Conservation (phyloP, 1,140 invertebrate genomes). For the Pogonognathellus flavescens region DNA sequence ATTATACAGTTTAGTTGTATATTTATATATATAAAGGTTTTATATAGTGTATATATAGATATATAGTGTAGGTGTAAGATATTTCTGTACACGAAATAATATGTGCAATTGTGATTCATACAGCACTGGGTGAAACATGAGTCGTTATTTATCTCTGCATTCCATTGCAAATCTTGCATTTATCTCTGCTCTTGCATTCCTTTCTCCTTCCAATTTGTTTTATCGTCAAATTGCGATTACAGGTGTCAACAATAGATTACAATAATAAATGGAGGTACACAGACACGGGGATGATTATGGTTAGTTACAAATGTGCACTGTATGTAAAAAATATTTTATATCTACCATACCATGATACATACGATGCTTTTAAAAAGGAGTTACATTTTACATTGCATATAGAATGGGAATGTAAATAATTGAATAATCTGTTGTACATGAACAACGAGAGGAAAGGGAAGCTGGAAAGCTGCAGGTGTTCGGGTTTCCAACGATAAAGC, state of each 20-base stretch:
- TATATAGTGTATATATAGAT: too few species aligned
- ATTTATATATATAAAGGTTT: too few species aligned
- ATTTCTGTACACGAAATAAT: too few species aligned
- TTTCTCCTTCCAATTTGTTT: neutral
- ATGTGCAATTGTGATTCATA: too few species aligned
- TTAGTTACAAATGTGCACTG: too few species aligned
- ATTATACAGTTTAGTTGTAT: too few species aligned
- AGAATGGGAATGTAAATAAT: too few species aligned
- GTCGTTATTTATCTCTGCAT: neutral
- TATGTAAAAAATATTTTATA: neutral
- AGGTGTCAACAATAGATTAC: conserved; percentile 25
- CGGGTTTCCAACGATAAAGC: conserved; percentile 2
- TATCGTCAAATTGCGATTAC: conserved; percentile 21
- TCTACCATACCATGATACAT: too few species aligned
- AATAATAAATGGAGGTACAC: neutral
- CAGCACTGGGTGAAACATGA: too few species aligned
- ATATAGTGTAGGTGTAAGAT: too few species aligned
- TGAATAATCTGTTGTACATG: conserved; percentile 13
- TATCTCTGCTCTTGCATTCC: neutral
- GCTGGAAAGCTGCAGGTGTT: conserved; percentile 32
- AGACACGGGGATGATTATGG: too few species aligned
- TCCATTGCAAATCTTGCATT: conserved; percentile 29
- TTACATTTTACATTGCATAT: neutral
- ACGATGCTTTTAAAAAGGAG: neutral
- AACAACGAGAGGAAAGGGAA: conserved; percentile 17